Evolutionary conservation across 2,888 invertebrate genomes (phyloP), one percentile per base, ranked within the genome.

Genomic region (Drosophila colorata): DNA sequence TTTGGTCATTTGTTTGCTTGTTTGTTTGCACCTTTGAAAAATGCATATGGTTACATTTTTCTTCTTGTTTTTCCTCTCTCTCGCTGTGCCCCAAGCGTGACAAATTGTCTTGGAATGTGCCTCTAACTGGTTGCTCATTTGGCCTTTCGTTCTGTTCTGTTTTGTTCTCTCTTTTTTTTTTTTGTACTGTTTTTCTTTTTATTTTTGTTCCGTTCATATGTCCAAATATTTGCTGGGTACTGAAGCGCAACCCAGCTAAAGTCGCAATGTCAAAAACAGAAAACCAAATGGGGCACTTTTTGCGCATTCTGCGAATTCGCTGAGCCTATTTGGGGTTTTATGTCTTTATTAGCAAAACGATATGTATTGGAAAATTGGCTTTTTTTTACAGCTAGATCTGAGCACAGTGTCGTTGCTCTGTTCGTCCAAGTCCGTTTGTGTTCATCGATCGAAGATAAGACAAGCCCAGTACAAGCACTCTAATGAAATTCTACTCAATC

Each of bases 311-410:
- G 68, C 68, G 65, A 74, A 80, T 63, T 69, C 46, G 60, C 40
- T 61, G 55, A 64, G 72, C 69, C 69, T 61, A 69, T 69, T 64
- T 76, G 69, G 31, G 33, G 23, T 41, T 73, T 82, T 58, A 87
- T 87, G 74, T 68, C 83, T 87, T 79, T 84, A 84, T 84, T 87
- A 75, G 79, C 43, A 48, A 48, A 18, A 48, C 78, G 71, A 85
- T 83, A 78, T 69, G 55, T 80, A 83, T 80, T 73, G 48, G 48
- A 41, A 33, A 65, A 63, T 56, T 44, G n/a, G 33, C 13, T 4
- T 33, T 28, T n/a, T 47, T 46, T 31, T 61, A 38, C 63, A 31
- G 16, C 40, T 47, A 18, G 31, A 69, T 40, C 43, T 52, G 23
- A 60, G 25, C 31, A 68, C 44, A 56, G 28, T 64, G 35, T 37